A percentile compares a stretch with the other conserved stretches of the same genome.
Evolutionary conservation across 2,888 invertebrate genomes (phyloP).

Genomic region (Archaeoteleia sp.): DNA sequence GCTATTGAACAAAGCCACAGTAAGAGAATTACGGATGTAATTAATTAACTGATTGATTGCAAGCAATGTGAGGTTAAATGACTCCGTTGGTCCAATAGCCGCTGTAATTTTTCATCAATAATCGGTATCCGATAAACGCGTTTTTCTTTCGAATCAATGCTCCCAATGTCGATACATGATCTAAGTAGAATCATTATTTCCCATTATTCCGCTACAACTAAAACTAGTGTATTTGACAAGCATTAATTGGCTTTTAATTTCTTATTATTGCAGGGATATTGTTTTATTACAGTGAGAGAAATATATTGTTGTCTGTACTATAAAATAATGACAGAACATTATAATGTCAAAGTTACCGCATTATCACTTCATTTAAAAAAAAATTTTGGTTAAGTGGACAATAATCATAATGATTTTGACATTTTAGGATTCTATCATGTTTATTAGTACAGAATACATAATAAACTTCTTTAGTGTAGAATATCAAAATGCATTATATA

Average conservation of each 20-base stretch:
- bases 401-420: no score
- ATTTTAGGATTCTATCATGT: no score
- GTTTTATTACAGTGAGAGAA: neutral
- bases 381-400: no score
- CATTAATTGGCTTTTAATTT: neutral
- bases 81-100: constrained; percentile 40
- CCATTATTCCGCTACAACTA: constrained; percentile 26
- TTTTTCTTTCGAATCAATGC: constrained; percentile 47
- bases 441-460: no score
- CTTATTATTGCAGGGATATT: neutral
- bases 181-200: constrained; percentile 49
- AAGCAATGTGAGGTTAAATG: constrained; percentile 33
- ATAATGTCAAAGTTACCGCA: no score
- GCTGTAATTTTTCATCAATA: constrained; percentile 46
- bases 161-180: constrained; percentile 46
- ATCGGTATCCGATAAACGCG: constrained; percentile 47
- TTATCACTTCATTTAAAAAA: no score
- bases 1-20: neutral
- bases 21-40: constrained; percentile 10
- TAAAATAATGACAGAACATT: no score
- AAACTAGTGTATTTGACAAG: neutral
- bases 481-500: no score
- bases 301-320: neutral
- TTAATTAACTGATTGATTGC: constrained; percentile 35
- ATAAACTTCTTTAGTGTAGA: no score